Base-by-base conservation (phyloP, 1,140 invertebrate species). In the Drosophila pruinosa region DNA sequence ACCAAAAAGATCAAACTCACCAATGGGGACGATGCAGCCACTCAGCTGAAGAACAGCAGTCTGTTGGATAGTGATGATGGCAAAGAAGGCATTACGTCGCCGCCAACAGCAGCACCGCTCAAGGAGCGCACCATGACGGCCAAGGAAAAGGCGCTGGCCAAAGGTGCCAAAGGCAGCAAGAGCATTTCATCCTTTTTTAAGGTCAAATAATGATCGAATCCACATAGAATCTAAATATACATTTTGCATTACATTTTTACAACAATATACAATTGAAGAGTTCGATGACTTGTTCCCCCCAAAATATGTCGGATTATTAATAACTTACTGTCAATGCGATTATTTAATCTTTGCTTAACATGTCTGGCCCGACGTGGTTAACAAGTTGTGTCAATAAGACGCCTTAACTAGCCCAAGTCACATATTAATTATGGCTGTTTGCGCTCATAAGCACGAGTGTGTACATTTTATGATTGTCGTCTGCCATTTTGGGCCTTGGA, bases 151-250 rank as follows among this genome's bases (percentile, higher is more conserved):
- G 93, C 94, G 1, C 92, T 94, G 86, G 94, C 95, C 69, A 96
- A 95, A 85, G 94, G 95, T 59, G 95, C 95, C 19, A 93, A 92
- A 76, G 94, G 95, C 38, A 94, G 94, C 15, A 96, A 96, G 91
- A 95, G 92, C 76, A 96, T 96, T 83, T 94, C 94, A 19, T 94
- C 93, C 45, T 96, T 96, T 91, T 96, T 96, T 83, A 94, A 94
- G 93, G 61, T 41, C 3, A 86, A 86, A 36, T 85, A 85, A 52
- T 8, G 8, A n/a, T 28, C 39, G 26, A 34, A 45, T 3, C 12
- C 22, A 14, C 5, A 31, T 3, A 26, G 26, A 28, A 12, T 21
- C 21, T 38, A 2, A 47, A 39, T 62, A 43, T 34, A 26, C 19
- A 4, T 38, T n/a, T n/a, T 26, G 2, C 24, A 53, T 2, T 39